Evolutionary conservation across 2,113 vertebrate genomes (phyloP).

Genomic region (Chionis minor): DNA sequence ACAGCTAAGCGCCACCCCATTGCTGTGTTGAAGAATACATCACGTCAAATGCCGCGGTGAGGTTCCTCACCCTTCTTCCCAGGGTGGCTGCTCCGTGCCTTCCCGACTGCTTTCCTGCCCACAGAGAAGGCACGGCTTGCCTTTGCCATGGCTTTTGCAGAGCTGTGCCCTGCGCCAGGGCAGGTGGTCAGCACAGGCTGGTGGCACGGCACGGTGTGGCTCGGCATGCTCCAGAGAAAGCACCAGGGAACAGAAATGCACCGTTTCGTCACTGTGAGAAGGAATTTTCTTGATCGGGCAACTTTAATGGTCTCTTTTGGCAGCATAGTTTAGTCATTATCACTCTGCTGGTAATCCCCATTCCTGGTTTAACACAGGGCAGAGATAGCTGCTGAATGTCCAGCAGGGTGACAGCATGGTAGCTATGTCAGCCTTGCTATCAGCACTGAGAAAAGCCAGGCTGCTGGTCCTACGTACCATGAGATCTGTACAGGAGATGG

Average conservation of each 20-base stretch:
- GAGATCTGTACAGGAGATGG: not conserved
- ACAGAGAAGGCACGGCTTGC: rapidly evolving
- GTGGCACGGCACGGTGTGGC: not conserved
- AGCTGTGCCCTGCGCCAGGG: not conserved
- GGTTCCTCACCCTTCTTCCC: not conserved
- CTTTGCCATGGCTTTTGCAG: not conserved
- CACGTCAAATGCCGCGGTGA: not conserved
- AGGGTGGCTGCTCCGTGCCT: rapidly evolving
- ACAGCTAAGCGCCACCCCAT: not conserved
- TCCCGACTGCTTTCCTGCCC: not conserved
- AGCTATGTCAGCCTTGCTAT: not conserved
- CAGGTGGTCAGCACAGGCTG: not conserved
- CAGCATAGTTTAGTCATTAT: not conserved
- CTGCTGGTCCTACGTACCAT: not conserved
- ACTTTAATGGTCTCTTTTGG: not conserved
- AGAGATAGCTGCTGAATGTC: not conserved
- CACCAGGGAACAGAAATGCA: not conserved
- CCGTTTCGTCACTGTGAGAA: not conserved
- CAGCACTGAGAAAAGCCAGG: not conserved
- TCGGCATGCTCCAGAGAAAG: rapidly evolving
- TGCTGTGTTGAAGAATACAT: not conserved
- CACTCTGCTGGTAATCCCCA: not conserved
- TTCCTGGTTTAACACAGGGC: not conserved
- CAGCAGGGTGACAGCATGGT: not conserved
- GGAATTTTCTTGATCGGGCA: not conserved